Evolutionary conservation across 2,888 invertebrate genomes (phyloP).

Genomic region (Sarcophaga caerulescens): DNA sequence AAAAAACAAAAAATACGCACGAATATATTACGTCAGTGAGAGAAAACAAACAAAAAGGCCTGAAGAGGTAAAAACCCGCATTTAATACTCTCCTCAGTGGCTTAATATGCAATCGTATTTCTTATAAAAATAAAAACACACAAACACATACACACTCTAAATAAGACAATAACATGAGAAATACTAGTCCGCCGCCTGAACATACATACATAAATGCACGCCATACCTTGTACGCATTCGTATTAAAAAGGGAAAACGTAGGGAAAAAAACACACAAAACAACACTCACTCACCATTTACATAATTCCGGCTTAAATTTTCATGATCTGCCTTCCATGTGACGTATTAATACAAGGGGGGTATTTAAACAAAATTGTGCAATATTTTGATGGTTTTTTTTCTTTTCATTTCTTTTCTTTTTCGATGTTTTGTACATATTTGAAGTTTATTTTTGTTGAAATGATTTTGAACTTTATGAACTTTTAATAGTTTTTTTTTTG

Average conservation of each 20-base stretch:
- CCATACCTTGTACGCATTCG: background rate
- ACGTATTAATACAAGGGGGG: constrained; percentile 45
- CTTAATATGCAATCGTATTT: constrained; percentile 41
- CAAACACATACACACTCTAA: constrained; percentile 16
- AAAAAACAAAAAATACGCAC: background rate
- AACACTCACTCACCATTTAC: constrained; percentile 35
- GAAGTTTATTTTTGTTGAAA: constrained; percentile 12
- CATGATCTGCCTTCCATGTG: constrained; percentile 41
- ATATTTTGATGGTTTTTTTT: constrained; percentile 36
- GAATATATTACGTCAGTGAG: constrained; percentile 40
- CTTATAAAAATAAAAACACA: background rate
- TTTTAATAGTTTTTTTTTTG: constrained; percentile 27
- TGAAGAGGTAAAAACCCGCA: constrained; percentile 52
- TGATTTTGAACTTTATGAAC: constrained; percentile 65
- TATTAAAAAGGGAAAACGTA: background rate
- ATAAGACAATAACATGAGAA: too few species aligned
- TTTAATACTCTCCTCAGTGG: constrained; percentile 27
- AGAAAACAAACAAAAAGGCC: constrained; percentile 15
- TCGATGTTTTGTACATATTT: constrained; percentile 7
- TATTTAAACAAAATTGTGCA: constrained; percentile 57
- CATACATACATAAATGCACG: background rate
- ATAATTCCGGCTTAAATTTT: constrained; percentile 60
- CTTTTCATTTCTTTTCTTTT: background rate
- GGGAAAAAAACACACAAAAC: constrained; percentile 25
- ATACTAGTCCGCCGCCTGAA: too few species aligned